Conservation (phyloP, 2,888 invertebrate species). For the Hymenopus coronatus region DNA sequence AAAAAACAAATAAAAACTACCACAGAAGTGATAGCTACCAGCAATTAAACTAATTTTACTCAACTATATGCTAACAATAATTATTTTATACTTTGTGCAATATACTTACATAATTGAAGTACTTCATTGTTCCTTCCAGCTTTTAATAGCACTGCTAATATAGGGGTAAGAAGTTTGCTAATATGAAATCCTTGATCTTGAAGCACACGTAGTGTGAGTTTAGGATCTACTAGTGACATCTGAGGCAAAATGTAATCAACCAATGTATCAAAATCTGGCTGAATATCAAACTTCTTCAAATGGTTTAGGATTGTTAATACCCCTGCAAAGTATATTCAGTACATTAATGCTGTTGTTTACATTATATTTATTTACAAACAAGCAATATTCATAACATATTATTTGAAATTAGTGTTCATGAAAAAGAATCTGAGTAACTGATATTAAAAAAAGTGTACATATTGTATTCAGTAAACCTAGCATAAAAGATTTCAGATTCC, state of each 20-base stretch:
- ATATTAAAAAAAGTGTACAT: too few species aligned
- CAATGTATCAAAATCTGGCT: conserved; percentile 3
- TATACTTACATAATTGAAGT: background rate
- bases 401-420: too few species aligned
- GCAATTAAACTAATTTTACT: background rate
- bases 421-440: too few species aligned
- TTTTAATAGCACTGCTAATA: background rate
- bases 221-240: background rate
- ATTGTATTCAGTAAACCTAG: too few species aligned
- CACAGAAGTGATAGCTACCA: too few species aligned
- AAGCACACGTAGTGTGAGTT: background rate
- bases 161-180: background rate
- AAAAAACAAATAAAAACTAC: too few species aligned
- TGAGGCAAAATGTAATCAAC: background rate
- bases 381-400: too few species aligned
- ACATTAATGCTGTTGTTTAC: too few species aligned
- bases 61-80: background rate
- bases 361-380: too few species aligned
- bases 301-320: background rate
- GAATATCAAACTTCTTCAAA: background rate
- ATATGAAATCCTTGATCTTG: background rate
- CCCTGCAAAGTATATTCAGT: background rate
- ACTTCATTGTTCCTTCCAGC: background rate
- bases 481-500: too few species aligned
- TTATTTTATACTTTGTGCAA: background rate